Conservation (phyloP, 2,797 vertebrate species). For the Parauchenoglanis punctatus region DNA sequence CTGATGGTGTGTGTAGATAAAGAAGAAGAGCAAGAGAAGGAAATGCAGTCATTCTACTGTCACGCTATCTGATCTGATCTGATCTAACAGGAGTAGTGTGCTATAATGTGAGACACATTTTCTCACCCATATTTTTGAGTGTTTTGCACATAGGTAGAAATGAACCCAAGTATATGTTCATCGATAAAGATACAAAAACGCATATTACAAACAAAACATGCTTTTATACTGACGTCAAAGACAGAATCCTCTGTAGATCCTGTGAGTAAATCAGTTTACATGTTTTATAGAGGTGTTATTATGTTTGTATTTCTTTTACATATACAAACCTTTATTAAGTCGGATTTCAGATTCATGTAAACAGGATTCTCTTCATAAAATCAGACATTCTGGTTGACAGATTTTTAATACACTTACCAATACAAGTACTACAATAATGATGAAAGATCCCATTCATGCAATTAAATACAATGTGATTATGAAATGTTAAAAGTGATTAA, state of each 20-base stretch:
- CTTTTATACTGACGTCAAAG: neutral
- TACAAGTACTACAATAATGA: neutral
- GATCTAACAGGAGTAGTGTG: neutral
- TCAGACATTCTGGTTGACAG: neutral
- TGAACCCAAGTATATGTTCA: neutral
- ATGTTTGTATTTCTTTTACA: neutral
- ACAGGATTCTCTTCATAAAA: neutral
- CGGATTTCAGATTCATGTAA: neutral
- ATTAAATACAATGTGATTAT: neutral
- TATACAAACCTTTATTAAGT: neutral
- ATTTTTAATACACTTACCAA: neutral
- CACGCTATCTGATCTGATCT: slow-evolving; percentile 8
- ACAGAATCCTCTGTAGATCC: neutral
- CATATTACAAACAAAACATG: neutral
- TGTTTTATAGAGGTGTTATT: neutral
- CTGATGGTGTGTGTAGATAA: neutral
- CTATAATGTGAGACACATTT: neutral
- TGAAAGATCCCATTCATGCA: neutral
- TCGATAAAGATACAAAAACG: neutral
- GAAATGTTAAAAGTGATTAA: neutral
- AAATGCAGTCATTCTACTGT: neutral
- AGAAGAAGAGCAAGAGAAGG: neutral
- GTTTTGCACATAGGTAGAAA: neutral
- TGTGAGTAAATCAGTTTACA: neutral
- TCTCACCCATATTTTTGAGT: neutral